Conservation (phyloP, 2,797 vertebrate species). For the Sarcoramphus papa region DNA sequence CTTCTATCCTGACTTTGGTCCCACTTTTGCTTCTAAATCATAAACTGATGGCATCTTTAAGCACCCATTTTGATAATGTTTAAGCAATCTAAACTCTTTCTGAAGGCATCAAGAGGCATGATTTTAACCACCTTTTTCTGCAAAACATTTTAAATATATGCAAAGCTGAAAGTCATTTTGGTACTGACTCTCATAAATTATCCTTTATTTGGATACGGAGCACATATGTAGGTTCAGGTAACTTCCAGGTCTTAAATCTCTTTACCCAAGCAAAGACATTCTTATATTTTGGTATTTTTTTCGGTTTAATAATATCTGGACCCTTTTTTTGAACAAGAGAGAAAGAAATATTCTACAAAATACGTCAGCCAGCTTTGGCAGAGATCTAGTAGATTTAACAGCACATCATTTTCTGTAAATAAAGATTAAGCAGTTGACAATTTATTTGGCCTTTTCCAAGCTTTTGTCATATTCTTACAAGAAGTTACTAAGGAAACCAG, state of each 20-base stretch:
- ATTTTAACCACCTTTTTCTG: background rate
- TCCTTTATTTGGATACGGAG: background rate
- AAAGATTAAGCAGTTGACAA: background rate
- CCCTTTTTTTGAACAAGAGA: background rate
- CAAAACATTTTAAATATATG: background rate
- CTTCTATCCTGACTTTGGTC: background rate
- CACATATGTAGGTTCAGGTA: background rate
- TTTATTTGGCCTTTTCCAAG: background rate
- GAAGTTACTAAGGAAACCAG: constrained; percentile 45
- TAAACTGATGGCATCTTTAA: background rate
- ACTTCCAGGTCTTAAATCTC: background rate
- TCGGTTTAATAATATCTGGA: background rate
- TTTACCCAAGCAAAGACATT: background rate
- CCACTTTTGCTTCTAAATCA: background rate
- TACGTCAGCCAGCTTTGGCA: background rate
- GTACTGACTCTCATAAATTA: background rate
- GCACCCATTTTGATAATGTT: background rate
- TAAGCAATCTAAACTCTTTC: background rate
- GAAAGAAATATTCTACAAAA: background rate
- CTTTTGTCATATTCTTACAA: background rate
- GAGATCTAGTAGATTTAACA: background rate
- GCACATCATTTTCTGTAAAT: background rate
- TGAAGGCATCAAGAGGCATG: background rate
- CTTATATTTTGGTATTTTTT: background rate
- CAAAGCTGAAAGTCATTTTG: background rate